These are phyloP conservation scores for Maconellicoccus hirsutus DNA, from an alignment of 1,140 invertebrate species.

Conservation along the genomic window DNA sequence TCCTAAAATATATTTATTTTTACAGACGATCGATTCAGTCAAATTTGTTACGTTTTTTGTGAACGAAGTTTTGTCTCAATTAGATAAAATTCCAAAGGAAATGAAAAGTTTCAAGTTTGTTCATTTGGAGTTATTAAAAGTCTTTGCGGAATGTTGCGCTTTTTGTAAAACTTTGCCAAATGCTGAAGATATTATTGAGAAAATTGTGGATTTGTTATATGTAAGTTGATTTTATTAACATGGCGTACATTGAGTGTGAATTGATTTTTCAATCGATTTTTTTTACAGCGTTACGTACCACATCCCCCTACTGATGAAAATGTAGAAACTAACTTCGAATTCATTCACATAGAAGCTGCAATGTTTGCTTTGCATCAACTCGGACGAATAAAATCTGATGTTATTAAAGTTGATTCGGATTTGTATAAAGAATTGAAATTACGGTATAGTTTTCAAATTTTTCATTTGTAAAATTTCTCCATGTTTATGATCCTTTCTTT, in stretches of 20 bases:
- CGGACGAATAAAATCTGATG: slow-evolving; percentile 65
- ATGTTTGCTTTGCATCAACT: slow-evolving; percentile 80
- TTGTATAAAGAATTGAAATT: slow-evolving; percentile 77
- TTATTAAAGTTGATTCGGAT: slow-evolving; percentile 63
- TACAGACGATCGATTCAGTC: slow-evolving; percentile 56
- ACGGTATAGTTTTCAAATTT: slow-evolving; percentile 37
- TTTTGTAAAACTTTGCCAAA: slow-evolving; percentile 64
- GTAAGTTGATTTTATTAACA: slow-evolving; percentile 41
- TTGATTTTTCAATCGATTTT: too few relatives aligned
- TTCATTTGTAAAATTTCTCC: not conserved
- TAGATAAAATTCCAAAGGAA: slow-evolving; percentile 34
- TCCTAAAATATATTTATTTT: too few relatives aligned
- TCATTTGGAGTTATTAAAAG: slow-evolving; percentile 71
- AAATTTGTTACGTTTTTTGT: slow-evolving; percentile 78
- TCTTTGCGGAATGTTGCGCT: slow-evolving; percentile 72
- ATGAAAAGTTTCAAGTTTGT: slow-evolving; percentile 52
- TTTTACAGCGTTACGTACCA: slow-evolving; percentile 40
- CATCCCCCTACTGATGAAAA: slow-evolving; percentile 57
- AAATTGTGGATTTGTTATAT: slow-evolving; percentile 64
- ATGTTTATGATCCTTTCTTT: not conserved
- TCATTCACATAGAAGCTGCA: slow-evolving; percentile 86
- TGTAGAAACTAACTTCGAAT: slow-evolving; percentile 54
- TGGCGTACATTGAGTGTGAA: too few relatives aligned
- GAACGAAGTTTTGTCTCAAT: slow-evolving; percentile 61
- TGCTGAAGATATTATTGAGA: slow-evolving; percentile 56